Evolutionary conservation across 2,888 invertebrate species (phyloP), one percentile per base, ranked within the genome.

Genomic region (Linnaemya vulpina): DNA sequence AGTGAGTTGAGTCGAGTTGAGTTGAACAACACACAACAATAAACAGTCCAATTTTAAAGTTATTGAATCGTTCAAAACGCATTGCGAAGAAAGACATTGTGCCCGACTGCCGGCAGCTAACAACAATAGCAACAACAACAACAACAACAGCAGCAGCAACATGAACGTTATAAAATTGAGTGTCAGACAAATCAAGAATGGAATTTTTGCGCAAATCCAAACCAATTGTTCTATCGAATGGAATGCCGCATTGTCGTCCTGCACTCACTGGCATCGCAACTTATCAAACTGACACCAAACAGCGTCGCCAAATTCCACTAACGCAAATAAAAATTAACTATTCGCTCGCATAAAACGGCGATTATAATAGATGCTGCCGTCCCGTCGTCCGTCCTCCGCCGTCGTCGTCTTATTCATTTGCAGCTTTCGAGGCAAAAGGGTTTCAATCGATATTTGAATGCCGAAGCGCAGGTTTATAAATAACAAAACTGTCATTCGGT

Each of bases 251-350:
- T 74, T 80, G 83, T 79, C 80, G 77, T 83, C 83, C 79, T 81
- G 84, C 81, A 84, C 84, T 88, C 90, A 90, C 89, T 89, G 89
- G 90, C 88, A 86, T 87, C 86, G 84, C 89, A 89, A 91, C 91
- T 90, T 90, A 90, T 91, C 91, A 90, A 91, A 90, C 87, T 91
- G 91, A 91, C 91, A 91, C 91, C 91, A 89, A 90, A 91, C 91
- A 91, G 91, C 91, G 89, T 90, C 90, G 89, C 86, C 85, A 89
- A 90, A 91, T 91, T 91, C 91, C 91, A 90, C 88, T 74, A 78
- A 78, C 82, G 85, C 88, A 89, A 89, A 90, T 88, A 89, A 88
- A 89, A 88, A 90, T 89, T 89, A 87, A 87, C 86, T 86, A 86
- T 86, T 80, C 84, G 67, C 63, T 67, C 71, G 67, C 73, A 75